Evolutionary conservation across 1,140 invertebrate species (phyloP).

Genomic region (Drosophila melanogaster): DNA sequence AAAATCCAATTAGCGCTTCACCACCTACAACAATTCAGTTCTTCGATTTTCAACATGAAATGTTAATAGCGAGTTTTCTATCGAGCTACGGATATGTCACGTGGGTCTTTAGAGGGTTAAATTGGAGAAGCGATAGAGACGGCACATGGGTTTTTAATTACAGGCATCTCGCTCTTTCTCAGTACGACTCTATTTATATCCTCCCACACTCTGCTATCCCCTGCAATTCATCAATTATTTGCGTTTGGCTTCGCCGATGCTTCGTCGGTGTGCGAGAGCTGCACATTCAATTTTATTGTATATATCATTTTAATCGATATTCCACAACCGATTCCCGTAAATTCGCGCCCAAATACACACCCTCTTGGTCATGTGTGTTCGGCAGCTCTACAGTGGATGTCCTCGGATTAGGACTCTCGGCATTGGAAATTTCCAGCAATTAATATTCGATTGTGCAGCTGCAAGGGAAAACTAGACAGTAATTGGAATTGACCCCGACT

Average conservation of each 20-base stretch:
- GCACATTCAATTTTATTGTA: constrained; percentile 56
- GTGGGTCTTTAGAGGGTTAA: constrained; percentile 26
- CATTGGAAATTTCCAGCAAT: constrained; percentile 31
- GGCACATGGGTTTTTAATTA: constrained; percentile 43
- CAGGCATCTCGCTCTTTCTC: constrained; percentile 30
- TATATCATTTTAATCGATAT: constrained; percentile 80
- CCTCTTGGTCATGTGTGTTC: constrained; percentile 9
- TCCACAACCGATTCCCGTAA: constrained; percentile 68
- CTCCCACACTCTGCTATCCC: constrained; percentile 25
- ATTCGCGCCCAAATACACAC: constrained; percentile 50
- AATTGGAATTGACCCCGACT: constrained; percentile 35
- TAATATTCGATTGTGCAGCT: constrained; percentile 21
- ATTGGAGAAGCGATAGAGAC: constrained; percentile 10
- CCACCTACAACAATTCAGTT: too few relatives aligned
- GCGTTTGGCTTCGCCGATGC: constrained; percentile 37
- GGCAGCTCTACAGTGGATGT: constrained; percentile 33
- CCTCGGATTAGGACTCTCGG: constrained; percentile 23
- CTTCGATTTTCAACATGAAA: too few relatives aligned
- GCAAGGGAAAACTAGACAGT: constrained; percentile 14
- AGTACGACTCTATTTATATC: constrained; percentile 37
- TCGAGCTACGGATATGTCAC: constrained; percentile 10
- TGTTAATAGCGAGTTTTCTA: constrained; percentile 2
- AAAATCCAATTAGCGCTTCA: too few relatives aligned
- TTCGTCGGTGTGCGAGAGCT: constrained; percentile 35
- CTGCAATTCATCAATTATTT: constrained; percentile 62